phyloP scores from a whole-genome alignment of 2,113 vertebrate species.

The human region DNA sequence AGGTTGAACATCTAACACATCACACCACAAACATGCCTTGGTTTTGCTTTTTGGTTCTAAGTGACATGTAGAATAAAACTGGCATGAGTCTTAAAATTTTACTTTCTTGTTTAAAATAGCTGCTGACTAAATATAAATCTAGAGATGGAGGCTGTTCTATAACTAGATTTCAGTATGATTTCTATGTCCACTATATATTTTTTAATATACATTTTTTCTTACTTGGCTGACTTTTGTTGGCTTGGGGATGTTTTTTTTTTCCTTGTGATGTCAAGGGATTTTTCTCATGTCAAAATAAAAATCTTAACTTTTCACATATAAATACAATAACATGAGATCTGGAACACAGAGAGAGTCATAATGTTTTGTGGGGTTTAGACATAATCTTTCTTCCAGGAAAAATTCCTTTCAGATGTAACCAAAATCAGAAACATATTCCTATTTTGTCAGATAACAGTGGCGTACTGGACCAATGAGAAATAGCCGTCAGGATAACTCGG shows the following conservation, averaged over 20 bases:
- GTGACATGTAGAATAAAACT: background rate
- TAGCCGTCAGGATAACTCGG: background rate
- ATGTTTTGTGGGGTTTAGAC: background rate
- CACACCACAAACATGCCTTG: background rate
- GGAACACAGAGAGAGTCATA: background rate
- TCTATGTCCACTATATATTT: background rate
- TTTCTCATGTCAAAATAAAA: constrained; percentile 40
- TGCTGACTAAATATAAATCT: background rate
- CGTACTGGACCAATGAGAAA: background rate
- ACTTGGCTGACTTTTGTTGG: background rate
- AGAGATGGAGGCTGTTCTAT: background rate
- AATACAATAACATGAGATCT: constrained; percentile 28
- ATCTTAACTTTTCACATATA: constrained; percentile 28
- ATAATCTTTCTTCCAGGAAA: constrained; percentile 40
- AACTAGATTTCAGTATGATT: background rate
- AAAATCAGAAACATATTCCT: constrained; percentile 37
- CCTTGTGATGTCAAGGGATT: background rate
- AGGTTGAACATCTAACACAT: background rate
- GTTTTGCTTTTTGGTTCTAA: background rate
- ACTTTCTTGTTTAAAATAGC: constrained; percentile 10
- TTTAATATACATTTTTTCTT: background rate
- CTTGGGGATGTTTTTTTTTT: background rate
- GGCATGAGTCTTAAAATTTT: background rate
- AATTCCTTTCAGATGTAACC: constrained; percentile 52
- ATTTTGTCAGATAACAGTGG: background rate